Conservation (phyloP, 2,797 vertebrate genomes). For the Calcarius lapponicus region DNA sequence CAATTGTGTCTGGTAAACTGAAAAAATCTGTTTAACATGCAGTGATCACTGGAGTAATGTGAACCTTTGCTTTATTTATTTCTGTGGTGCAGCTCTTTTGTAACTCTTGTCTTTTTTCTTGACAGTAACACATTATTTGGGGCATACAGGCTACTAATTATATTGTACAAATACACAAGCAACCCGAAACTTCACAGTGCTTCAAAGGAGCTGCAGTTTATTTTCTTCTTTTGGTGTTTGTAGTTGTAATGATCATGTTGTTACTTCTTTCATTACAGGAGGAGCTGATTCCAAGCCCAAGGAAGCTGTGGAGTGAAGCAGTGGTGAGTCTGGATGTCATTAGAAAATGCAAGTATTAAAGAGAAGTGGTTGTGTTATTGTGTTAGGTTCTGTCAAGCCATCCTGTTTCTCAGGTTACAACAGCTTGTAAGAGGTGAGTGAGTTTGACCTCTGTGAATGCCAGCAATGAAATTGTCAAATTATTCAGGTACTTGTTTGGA, state of each 20-base stretch:
- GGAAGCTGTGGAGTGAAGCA: not conserved
- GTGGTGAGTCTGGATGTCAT: not conserved
- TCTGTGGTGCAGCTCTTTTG: not conserved
- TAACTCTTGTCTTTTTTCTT: not conserved
- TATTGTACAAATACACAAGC: not conserved
- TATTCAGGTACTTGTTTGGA: not conserved
- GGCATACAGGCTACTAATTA: not conserved
- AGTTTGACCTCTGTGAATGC: not conserved
- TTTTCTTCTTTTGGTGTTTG: not conserved
- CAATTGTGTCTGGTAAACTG: not conserved
- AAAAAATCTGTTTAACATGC: not conserved
- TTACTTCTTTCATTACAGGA: not conserved
- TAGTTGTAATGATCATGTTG: not conserved
- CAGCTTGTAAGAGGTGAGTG: not conserved
- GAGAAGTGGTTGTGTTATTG: not conserved
- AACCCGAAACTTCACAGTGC: not conserved
- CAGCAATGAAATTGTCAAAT: not conserved
- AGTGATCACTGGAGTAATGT: not conserved
- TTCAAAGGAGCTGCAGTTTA: not conserved
- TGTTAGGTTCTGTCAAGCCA: not conserved
- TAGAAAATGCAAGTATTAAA: not conserved
- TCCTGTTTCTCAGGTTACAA: not conserved
- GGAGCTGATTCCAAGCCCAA: not conserved
- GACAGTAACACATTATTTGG: not conserved
- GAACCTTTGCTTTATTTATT: constrained; percentile 13